A percentile compares a stretch with the other conserved stretches of the same genome.
Evolutionary conservation across 1,140 invertebrate genomes (phyloP).

Genomic region (Nasonia longicornis): DNA sequence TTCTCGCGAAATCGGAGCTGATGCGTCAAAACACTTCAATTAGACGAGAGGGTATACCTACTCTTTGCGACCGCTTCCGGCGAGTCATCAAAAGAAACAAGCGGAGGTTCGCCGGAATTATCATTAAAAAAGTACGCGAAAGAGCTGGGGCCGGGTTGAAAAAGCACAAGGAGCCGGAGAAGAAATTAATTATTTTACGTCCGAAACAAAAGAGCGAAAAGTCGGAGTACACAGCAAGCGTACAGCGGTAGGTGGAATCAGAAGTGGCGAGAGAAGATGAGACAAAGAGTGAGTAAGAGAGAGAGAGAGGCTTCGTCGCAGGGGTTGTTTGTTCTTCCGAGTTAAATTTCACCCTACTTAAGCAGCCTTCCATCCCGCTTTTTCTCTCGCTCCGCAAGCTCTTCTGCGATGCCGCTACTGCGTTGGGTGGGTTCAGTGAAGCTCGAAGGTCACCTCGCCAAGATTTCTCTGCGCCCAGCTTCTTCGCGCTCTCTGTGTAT

Average conservation of each 20-base stretch:
- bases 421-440: not conserved
- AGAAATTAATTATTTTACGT: conserved; percentile 47
- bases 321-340: conserved; percentile 28
- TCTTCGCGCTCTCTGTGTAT: conserved; percentile 40
- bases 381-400: not conserved
- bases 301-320: conserved; percentile 3
- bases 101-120: conserved; percentile 14
- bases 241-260: not conserved
- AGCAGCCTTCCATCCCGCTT: not conserved
- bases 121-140: conserved; percentile 36
- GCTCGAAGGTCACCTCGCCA: conserved; percentile 39
- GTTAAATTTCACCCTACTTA: conserved; percentile 48
- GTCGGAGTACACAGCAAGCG: not conserved
- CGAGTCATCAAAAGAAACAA: conserved; percentile 42
- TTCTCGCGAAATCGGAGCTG: no score
- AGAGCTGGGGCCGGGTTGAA: not conserved
- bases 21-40: conserved; percentile 15
- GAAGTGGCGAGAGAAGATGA: conserved; percentile 24
- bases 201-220: conserved; percentile 21
- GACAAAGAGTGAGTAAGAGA: conserved; percentile 18
- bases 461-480: conserved; percentile 30
- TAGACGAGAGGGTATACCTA: not conserved
- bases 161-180: not conserved
- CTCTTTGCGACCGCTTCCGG: not conserved
- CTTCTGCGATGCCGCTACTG: not conserved